Percentiles rank a stretch among this genome's conserved stretches.
Evolutionary conservation across 2,797 vertebrate genomes (phyloP).

Genomic region (Bradypus variegatus): DNA sequence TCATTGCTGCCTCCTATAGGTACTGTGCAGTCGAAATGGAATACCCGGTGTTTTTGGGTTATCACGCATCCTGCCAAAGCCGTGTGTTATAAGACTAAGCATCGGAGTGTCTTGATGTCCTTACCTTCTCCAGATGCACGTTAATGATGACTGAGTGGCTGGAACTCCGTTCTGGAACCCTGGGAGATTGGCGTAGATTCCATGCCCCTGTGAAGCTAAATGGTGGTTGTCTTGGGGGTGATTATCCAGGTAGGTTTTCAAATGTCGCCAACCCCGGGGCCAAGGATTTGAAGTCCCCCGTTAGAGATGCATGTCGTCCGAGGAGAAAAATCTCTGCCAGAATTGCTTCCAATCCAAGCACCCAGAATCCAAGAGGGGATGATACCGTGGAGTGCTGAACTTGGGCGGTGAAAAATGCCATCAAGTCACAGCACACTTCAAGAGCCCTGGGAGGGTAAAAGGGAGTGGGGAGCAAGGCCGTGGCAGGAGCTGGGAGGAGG

Average conservation of each 20-base stretch:
- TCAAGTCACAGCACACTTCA: fast-evolving
- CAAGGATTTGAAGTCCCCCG: background rate
- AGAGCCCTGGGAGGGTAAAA: no score
- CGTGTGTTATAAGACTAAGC: background rate
- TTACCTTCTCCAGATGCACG: background rate
- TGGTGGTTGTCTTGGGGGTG: background rate
- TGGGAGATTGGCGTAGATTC: background rate
- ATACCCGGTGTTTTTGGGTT: fast-evolving
- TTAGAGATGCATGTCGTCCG: background rate
- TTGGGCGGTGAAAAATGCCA: background rate
- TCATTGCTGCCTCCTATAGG: background rate
- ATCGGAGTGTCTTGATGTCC: background rate
- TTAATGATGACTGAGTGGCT: background rate
- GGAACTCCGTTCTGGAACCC: background rate
- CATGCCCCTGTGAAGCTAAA: background rate
- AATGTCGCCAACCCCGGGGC: background rate
- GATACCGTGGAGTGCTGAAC: fast-evolving
- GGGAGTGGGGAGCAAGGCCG: no score
- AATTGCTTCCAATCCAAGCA: background rate
- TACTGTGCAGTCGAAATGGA: fast-evolving
- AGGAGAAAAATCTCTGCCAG: background rate
- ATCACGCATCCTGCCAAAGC: fast-evolving
- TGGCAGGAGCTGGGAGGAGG: background rate
- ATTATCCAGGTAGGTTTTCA: background rate
- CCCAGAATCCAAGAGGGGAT: background rate